Evolutionary conservation across 2,888 invertebrate species (phyloP).

Genomic region (Melieria picta): DNA sequence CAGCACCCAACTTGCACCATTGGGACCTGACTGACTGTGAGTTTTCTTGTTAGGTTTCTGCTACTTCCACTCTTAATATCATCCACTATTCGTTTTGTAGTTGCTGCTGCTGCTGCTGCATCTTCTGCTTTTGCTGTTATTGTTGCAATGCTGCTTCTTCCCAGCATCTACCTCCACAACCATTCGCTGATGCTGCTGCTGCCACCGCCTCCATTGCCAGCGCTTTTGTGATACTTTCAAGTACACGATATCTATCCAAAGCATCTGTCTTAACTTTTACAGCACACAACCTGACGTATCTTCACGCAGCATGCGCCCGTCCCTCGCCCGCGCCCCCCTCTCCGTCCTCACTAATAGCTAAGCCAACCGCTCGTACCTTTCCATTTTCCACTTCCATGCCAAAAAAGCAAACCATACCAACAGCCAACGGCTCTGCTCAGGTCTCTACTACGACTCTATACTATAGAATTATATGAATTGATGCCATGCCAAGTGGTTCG

Average conservation of each 20-base stretch:
- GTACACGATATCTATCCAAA: no score
- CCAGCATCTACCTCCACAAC: not conserved
- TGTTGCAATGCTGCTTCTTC: not conserved
- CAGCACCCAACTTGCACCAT: constrained; percentile 4
- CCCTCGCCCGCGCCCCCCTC: not conserved
- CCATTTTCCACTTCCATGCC: not conserved
- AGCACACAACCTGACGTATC: not conserved
- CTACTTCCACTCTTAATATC: not conserved
- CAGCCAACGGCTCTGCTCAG: not conserved
- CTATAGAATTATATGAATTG: constrained; percentile 17
- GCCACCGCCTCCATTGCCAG: not conserved
- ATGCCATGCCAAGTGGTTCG: constrained; percentile 36
- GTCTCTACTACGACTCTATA: constrained; percentile 15
- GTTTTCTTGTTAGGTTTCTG: not conserved
- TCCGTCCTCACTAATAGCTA: not conserved
- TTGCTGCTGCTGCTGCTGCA: constrained; percentile 2
- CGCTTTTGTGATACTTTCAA: constrained; percentile 3
- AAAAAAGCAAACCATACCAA: not conserved
- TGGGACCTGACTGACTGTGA: not conserved
- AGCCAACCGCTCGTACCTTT: not conserved
- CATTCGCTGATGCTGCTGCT: not conserved
- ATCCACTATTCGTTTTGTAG: not conserved
- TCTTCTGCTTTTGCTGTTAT: not conserved
- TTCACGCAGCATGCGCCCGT: not conserved
- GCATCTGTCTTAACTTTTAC: no score